Evolutionary conservation across 2,113 vertebrate species (phyloP).

Genomic region (Hoplias malabaricus): DNA sequence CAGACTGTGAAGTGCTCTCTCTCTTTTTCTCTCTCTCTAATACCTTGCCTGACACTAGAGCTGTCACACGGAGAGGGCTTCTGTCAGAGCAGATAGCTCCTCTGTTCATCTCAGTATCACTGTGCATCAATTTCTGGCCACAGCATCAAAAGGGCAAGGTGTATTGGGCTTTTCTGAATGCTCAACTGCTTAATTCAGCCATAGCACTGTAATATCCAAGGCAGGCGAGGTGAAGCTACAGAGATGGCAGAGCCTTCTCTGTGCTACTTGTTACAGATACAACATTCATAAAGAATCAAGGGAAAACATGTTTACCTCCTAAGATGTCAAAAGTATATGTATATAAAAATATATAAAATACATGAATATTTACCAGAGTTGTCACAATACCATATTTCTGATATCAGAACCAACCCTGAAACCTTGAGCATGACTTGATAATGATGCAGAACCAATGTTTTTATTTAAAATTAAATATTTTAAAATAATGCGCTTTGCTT

Average conservation of each 20-base stretch:
- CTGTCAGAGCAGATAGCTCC: slow-evolving; percentile 20
- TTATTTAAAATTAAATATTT: no score
- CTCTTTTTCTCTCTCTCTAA: slow-evolving; percentile 7
- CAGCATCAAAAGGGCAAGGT: slow-evolving; percentile 1
- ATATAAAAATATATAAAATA: background rate
- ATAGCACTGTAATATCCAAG: background rate
- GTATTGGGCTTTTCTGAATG: background rate
- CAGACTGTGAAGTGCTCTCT: slow-evolving; percentile 13
- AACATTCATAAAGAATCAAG: background rate
- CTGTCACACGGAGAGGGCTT: slow-evolving; percentile 18
- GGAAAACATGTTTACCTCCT: background rate
- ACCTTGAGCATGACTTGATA: no score
- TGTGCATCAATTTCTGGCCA: background rate
- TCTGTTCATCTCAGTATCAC: background rate
- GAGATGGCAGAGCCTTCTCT: background rate
- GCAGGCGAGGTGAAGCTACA: background rate
- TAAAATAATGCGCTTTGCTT: no score
- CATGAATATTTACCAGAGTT: no score
- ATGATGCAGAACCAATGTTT: no score
- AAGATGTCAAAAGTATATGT: background rate
- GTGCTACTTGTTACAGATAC: background rate
- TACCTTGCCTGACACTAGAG: slow-evolving; percentile 14
- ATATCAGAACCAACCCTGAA: no score
- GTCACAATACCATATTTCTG: no score
- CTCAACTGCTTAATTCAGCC: slow-evolving; percentile 1